Evolutionary conservation across 2,797 vertebrate species (phyloP).

Genomic region (Phrynocephalus forsythii): DNA sequence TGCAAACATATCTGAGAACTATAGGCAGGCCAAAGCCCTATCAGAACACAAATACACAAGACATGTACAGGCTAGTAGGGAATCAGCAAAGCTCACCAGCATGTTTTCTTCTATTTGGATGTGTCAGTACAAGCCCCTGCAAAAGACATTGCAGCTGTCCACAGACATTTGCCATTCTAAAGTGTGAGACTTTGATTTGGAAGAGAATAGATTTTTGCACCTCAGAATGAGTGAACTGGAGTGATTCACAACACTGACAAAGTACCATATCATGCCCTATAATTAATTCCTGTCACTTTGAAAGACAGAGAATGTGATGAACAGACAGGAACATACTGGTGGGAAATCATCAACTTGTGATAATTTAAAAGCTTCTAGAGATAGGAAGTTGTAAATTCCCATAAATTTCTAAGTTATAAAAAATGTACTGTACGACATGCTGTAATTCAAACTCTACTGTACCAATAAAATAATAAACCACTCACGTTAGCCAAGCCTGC

Average conservation of each 20-base stretch:
- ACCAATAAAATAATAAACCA: not conserved
- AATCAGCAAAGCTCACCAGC: not conserved
- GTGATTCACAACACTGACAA: not conserved
- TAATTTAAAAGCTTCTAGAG: not conserved
- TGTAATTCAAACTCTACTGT: not conserved
- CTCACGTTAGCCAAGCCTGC: not conserved
- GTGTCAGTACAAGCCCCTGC: not conserved
- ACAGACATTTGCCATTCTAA: not conserved
- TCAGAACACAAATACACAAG: not conserved
- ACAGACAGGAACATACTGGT: not conserved
- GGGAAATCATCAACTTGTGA: not conserved
- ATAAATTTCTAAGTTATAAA: not conserved
- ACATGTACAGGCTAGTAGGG: not conserved
- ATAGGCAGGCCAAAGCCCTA: not conserved
- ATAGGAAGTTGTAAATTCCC: not conserved
- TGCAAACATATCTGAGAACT: not conserved
- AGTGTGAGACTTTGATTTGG: not conserved
- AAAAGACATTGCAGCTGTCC: not conserved
- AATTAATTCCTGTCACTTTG: not conserved
- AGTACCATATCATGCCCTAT: not conserved
- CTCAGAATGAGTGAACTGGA: not conserved
- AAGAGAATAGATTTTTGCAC: not conserved
- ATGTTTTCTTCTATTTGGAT: not conserved
- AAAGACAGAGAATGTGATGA: not conserved
- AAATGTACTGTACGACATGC: not conserved